These are phyloP conservation scores for Hydractinia echinata DNA, from an alignment of 30 jellyfish, hydroid and myxozoan species.

Conservation along the genomic window DNA sequence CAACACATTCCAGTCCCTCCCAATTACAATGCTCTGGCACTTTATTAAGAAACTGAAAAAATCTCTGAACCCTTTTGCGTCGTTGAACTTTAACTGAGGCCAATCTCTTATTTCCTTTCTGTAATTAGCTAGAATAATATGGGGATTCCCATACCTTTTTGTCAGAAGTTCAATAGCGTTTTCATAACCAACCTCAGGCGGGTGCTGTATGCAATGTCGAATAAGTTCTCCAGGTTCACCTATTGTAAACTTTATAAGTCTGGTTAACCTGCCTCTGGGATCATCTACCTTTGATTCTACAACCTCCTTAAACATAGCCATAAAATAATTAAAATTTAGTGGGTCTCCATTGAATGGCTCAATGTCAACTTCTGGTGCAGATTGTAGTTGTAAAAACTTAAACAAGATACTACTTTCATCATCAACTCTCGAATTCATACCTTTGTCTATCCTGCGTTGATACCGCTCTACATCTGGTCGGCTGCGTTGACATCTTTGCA, in stretches of 20 bases:
- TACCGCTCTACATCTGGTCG: too few species aligned
- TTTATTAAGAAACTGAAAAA: neutral
- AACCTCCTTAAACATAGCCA: slow-evolving; percentile 21
- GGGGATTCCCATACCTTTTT: neutral
- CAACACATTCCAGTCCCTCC: slow-evolving; percentile 11
- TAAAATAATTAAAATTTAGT: slow-evolving; percentile 2
- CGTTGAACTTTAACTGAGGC: neutral
- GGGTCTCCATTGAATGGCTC: slow-evolving; percentile 33
- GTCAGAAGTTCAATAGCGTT: slow-evolving; percentile 8
- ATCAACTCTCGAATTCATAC: too few species aligned
- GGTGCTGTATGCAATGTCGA: slow-evolving; percentile 14
- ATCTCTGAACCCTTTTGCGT: neutral
- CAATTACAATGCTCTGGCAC: neutral
- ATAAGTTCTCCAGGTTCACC: slow-evolving; percentile 41
- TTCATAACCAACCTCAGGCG: slow-evolving; percentile 26
- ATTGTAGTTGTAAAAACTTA: too few species aligned
- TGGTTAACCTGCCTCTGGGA: slow-evolving; percentile 27
- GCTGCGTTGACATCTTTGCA: too few species aligned
- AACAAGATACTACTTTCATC: too few species aligned
- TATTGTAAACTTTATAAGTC: slow-evolving; percentile 24
- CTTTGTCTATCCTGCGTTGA: too few species aligned
- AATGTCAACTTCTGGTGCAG: slow-evolving; percentile 18
- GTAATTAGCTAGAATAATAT: neutral
- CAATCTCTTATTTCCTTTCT: neutral
- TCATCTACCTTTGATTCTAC: slow-evolving; percentile 28